phyloP scores from a whole-genome alignment of 2,888 invertebrate genomes.

The Sarcophaga subvicina region DNA sequence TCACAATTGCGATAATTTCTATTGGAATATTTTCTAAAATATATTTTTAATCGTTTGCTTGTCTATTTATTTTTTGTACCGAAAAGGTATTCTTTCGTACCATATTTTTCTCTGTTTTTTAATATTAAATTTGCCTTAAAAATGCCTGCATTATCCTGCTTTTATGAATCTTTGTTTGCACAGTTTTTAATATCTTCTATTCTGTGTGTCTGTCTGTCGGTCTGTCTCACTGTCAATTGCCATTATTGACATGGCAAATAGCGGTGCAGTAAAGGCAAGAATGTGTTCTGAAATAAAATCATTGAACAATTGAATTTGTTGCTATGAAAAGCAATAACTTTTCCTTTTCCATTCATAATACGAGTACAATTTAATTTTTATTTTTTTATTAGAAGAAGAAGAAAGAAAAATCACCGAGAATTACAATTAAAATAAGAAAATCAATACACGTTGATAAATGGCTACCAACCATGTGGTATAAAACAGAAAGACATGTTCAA shows the following conservation, averaged over 20 bases:
- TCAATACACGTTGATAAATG: neutral
- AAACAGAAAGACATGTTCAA: neutral
- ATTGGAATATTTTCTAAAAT: neutral
- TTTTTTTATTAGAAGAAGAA: neutral
- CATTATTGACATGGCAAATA: conserved; percentile 9
- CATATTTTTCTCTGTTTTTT: neutral
- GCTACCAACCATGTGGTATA: neutral
- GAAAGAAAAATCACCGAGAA: neutral
- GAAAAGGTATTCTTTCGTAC: neutral
- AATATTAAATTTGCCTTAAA: neutral
- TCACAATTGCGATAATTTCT: neutral
- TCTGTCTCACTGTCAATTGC: no score
- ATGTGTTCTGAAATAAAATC: conserved; percentile 17
- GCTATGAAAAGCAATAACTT: conserved; percentile 30
- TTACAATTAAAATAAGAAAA: neutral
- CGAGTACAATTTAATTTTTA: neutral
- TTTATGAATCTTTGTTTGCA: neutral
- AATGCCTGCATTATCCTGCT: neutral
- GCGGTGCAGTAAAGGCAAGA: neutral
- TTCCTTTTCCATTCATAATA: conserved; percentile 1
- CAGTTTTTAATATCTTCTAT: no score
- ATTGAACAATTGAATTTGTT: conserved; percentile 48
- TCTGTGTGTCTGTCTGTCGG: no score
- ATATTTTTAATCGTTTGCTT: no score
- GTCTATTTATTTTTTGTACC: neutral